phyloP scores from a whole-genome alignment of 2,888 invertebrate genomes.

The Chaetogeoica ovagalla region DNA sequence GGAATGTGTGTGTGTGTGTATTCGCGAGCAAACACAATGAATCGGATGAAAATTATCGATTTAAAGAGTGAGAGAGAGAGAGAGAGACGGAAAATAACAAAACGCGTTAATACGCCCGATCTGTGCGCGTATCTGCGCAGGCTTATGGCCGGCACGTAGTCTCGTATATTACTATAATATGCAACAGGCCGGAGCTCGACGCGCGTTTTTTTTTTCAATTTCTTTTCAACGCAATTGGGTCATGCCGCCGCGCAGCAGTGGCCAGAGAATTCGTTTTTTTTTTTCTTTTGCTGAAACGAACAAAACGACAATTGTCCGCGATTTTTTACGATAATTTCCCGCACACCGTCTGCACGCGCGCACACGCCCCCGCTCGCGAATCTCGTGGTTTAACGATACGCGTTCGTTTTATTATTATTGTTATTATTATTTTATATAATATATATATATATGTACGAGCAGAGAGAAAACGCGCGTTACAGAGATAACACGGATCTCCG shows the following conservation, averaged over 20 bases:
- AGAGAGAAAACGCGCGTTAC: too few relatives aligned
- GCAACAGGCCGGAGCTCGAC: not conserved
- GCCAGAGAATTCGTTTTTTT: too few relatives aligned
- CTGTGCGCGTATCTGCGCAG: slow-evolving; percentile 14
- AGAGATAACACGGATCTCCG: too few relatives aligned
- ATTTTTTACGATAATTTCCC: not conserved
- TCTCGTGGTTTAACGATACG: not conserved
- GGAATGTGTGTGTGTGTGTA: not conserved
- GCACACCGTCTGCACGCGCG: not conserved
- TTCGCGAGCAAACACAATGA: slow-evolving; percentile 7
- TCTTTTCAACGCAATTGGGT: slow-evolving; percentile 42
- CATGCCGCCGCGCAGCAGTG: not conserved
- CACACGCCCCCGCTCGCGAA: too few relatives aligned
- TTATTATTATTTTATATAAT: too few relatives aligned
- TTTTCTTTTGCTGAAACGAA: too few relatives aligned
- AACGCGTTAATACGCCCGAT: slow-evolving; percentile 15
- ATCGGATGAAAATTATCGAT: slow-evolving; percentile 27
- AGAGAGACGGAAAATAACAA: not conserved
- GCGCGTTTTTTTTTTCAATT: slow-evolving; percentile 25
- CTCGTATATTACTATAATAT: too few relatives aligned
- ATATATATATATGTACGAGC: not conserved
- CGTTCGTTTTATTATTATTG: too few relatives aligned
- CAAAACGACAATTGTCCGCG: slow-evolving; percentile 5
- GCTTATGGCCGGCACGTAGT: too few relatives aligned
- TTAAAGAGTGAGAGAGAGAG: not conserved